A percentile compares a stretch with the other conserved stretches of the same genome.
phyloP scores from a whole-genome alignment of 1,140 invertebrate species.

The Procambarus virginalis region DNA sequence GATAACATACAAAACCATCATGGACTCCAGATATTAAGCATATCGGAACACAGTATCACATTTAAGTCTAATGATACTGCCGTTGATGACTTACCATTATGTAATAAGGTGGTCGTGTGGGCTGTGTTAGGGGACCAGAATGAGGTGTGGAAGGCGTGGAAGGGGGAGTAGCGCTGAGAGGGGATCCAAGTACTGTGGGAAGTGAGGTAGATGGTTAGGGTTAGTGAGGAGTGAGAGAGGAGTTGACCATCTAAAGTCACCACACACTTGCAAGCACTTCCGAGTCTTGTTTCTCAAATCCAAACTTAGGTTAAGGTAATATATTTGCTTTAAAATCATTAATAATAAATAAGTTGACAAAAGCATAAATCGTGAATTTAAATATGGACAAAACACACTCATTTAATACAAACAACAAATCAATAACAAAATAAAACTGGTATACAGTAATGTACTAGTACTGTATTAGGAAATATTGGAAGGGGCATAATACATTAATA shows the following conservation, averaged over 20 bases:
- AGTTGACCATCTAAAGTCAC: conserved; percentile 14
- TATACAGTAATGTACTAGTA: neutral
- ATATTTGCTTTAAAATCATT: conserved; percentile 12
- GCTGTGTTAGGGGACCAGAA: conserved; percentile 58
- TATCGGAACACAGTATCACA: neutral
- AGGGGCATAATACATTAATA: neutral
- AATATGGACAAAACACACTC: conserved; percentile 19
- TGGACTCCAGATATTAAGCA: neutral
- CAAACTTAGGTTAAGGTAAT: neutral
- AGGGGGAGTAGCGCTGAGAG: conserved; percentile 62
- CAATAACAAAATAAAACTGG: neutral
- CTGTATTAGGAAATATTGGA: neutral
- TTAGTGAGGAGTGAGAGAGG: conserved; percentile 25
- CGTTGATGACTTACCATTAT: conserved; percentile 51
- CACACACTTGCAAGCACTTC: conserved; percentile 18
- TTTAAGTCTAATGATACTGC: neutral
- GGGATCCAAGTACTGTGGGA: conserved; percentile 62
- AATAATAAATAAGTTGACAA: conserved; percentile 12
- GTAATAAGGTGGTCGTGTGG: conserved; percentile 54
- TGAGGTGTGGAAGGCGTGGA: conserved; percentile 61
- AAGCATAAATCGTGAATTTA: conserved; percentile 24
- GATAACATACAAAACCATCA: neutral
- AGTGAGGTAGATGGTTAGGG: conserved; percentile 44
- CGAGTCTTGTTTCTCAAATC: neutral
- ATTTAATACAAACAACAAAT: conserved; percentile 27